These are phyloP conservation scores for Parauchenoglanis ngamensis DNA, from an alignment of 2,797 vertebrate genomes.

Conservation along the genomic window DNA sequence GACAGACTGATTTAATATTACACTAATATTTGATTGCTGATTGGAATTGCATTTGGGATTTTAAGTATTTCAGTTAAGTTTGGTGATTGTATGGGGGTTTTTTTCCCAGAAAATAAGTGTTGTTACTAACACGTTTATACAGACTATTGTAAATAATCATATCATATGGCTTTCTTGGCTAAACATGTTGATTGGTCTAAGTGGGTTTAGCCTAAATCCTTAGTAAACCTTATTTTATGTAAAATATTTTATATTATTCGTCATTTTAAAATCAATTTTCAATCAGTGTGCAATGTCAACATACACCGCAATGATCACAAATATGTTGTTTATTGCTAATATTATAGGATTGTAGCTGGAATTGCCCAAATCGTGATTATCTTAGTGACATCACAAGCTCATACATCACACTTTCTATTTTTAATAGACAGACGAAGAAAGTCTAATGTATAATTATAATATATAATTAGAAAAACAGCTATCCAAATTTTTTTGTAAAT, in stretches of 20 bases:
- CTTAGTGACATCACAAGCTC: constrained; percentile 10
- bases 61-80: neutral
- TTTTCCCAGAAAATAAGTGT: neutral
- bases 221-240: neutral
- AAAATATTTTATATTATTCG: neutral
- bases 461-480: neutral
- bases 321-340: neutral
- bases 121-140: neutral
- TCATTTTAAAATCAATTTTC: neutral
- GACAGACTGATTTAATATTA: neutral
- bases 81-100: neutral
- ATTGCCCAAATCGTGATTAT: too few species aligned
- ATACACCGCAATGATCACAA: neutral
- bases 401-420: neutral
- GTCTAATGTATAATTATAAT: neutral
- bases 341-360: neutral
- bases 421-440: neutral
- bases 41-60: neutral
- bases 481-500: neutral
- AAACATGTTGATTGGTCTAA: too few species aligned
- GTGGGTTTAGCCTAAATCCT: neutral
- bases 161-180: neutral
- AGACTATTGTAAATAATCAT: neutral
- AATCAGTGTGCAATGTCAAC: neutral
- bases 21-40: neutral